phyloP scores from a whole-genome alignment of 2,113 vertebrate species.

The Macroglossus sobrinus region DNA sequence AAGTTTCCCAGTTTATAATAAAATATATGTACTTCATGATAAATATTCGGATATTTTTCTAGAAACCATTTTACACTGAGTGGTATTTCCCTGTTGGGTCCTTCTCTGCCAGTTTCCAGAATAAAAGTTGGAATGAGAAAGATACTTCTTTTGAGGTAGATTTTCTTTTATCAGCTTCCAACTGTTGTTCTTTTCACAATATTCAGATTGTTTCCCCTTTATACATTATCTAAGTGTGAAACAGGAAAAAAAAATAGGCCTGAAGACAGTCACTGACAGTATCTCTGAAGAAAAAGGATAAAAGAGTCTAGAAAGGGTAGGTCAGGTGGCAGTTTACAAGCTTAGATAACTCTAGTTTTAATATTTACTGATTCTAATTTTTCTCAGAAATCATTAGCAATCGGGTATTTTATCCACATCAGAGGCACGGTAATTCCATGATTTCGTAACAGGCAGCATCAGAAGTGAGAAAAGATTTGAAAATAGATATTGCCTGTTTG shows the following conservation, averaged over 20 bases:
- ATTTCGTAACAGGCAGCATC: background rate
- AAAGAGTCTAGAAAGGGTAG: background rate
- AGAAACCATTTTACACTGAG: background rate
- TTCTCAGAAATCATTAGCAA: background rate
- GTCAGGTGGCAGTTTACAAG: background rate
- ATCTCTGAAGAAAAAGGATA: background rate
- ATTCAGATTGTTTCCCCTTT: background rate
- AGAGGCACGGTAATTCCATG: background rate
- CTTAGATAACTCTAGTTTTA: background rate
- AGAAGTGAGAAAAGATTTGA: background rate
- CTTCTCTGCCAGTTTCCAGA: background rate
- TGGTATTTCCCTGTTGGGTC: background rate
- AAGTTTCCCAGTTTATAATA: background rate
- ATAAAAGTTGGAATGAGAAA: background rate
- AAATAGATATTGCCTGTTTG: background rate
- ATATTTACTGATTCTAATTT: background rate
- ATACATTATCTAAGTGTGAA: background rate
- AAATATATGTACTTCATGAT: background rate
- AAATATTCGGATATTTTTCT: background rate
- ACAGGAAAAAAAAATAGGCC: rapidly evolving
- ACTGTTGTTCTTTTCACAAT: background rate
- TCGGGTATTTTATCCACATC: background rate
- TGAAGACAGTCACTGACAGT: background rate
- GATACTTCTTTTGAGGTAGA: background rate
- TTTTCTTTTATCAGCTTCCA: background rate